phyloP scores from a whole-genome alignment of 2,888 invertebrate genomes.

The Seira sanloemensis region DNA sequence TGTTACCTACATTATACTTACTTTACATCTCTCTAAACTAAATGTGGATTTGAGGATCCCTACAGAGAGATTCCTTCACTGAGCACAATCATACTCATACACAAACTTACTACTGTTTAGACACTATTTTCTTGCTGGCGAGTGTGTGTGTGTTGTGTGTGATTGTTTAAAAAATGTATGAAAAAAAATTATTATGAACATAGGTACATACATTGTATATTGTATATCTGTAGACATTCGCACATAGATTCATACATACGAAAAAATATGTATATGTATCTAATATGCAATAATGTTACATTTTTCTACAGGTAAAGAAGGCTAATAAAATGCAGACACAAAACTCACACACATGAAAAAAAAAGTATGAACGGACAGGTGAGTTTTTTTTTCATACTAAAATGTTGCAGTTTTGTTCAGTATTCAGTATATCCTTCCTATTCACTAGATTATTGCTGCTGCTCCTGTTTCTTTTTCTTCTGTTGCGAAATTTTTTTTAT shows the following conservation, averaged over 20 bases:
- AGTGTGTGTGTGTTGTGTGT: slow-evolving; percentile 46
- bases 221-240: no score
- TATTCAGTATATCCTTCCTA: background rate
- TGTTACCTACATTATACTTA: background rate
- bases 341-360: slow-evolving; percentile 16
- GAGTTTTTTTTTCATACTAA: background rate
- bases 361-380: slow-evolving; percentile 9
- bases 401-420: background rate
- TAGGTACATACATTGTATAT: background rate
- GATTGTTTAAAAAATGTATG: slow-evolving; percentile 56
- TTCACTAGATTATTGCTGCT: background rate
- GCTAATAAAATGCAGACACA: slow-evolving; percentile 12
- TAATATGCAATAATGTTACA: slow-evolving; percentile 14
- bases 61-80: slow-evolving; percentile 14
- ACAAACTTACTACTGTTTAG: background rate
- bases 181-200: slow-evolving; percentile 28
- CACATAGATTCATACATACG: background rate
- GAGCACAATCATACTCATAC: slow-evolving; percentile 18
- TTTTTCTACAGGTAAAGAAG: slow-evolving; percentile 12
- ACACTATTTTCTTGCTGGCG: background rate
- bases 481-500: background rate
- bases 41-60: slow-evolving; percentile 33
- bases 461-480: background rate
- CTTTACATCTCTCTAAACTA: background rate
- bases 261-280: slow-evolving; percentile 21